Evolutionary conservation across 2,888 invertebrate species (phyloP), one percentile per base, ranked within the genome.

Genomic region (Lordiphosa fenestrarum): DNA sequence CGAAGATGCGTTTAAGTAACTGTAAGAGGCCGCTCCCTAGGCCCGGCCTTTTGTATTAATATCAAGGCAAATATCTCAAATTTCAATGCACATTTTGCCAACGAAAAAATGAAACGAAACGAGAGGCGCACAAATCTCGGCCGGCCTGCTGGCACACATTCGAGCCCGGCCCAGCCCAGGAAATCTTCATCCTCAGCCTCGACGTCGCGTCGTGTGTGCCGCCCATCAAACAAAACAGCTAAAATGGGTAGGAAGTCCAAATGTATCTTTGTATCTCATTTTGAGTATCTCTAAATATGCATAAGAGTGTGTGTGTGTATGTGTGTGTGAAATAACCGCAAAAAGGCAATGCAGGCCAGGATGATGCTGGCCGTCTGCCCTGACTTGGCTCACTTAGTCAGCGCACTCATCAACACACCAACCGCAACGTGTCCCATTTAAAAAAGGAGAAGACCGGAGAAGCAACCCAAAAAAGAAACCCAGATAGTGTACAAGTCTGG

Each of bases 371-470:
- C 49, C 9, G 50, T 66, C 47, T 53, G 47, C 68, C 47, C 53
- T 40, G 30, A 21, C 39, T 49, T 64, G 59, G 75, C 75, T 80
- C 69, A 77, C 81, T 81, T 81, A 78, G 76, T 71, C 67, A 56
- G 63, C 53, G 52, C 54, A 65, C 69, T 67, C 69, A 80, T 78
- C 76, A 81, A 78, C 80, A 81, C 78, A 81, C 70, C 72, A 72
- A 76, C 80, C 80, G 71, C 80, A 80, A 81, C 82, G 81, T 80
- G 80, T 78, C 78, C 81, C 80, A 80, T 80, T 81, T 78, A 69
- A 73, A 66, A 66, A 71, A 38, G 47, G 13, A 39, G 23, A 23
- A 48, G 10, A 23, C 37, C 37, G 25, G 59, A 51, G 47, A 51
- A 52, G 59, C 46, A 48, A 64, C 47, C 30, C 25, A 42, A 51